Percentiles rank a stretch among this genome's conserved stretches.
These are phyloP conservation scores for Stegastes partitus DNA, from an alignment of 2,113 vertebrate species.

Conservation along the genomic window DNA sequence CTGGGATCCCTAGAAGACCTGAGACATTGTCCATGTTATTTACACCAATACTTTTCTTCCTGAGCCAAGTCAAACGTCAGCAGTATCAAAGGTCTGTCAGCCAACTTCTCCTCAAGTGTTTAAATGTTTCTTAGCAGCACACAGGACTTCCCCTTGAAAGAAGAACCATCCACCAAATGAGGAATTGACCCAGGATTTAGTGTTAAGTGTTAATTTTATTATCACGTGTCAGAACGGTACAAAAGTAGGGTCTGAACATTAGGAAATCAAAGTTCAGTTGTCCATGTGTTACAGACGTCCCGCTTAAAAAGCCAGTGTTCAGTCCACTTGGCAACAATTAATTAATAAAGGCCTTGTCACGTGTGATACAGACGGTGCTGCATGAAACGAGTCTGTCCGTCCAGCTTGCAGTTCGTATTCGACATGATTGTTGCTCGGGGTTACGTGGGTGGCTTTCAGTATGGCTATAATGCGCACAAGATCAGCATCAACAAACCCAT, in stretches of 20 bases:
- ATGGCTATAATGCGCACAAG: slow-evolving; percentile 39
- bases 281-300: slow-evolving; percentile 49
- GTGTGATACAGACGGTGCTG: slow-evolving; percentile 37
- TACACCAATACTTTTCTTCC: too few species aligned
- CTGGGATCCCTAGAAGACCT: too few species aligned
- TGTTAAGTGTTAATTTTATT: slow-evolving; percentile 68
- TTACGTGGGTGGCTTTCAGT: not conserved
- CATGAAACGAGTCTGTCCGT: slow-evolving; percentile 24
- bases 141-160: not conserved
- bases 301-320: slow-evolving; percentile 61
- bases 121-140: not conserved
- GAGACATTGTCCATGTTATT: too few species aligned
- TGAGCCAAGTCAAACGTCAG: not conserved
- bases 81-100: not conserved
- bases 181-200: slow-evolving; percentile 6
- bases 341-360: slow-evolving; percentile 50
- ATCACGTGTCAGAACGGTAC: slow-evolving; percentile 70
- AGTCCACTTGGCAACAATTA: slow-evolving; percentile 58
- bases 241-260: slow-evolving; percentile 70
- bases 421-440: slow-evolving; percentile 6
- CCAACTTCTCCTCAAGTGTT: not conserved
- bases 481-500: slow-evolving; percentile 33
- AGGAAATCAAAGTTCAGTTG: slow-evolving; percentile 53
- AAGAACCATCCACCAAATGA: not conserved
- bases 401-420: slow-evolving; percentile 15